Percentiles rank a stretch among this genome's conserved stretches.
Evolutionary conservation across 64 coral and sea anemone genomes (phyloP).

Genomic region (Stylophora pistillata): DNA sequence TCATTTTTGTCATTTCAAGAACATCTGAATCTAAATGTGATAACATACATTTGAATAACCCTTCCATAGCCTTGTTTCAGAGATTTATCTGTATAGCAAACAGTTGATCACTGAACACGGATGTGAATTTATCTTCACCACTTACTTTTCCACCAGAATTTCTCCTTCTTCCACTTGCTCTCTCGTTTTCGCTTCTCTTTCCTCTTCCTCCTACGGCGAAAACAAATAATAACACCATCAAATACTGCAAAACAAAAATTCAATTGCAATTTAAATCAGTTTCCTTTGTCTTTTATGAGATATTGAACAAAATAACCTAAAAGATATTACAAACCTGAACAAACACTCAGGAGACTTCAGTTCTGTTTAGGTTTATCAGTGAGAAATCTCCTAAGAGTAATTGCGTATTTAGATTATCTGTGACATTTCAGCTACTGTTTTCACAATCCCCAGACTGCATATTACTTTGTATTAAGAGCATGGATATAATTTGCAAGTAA

Average conservation of each 20-base stretch:
- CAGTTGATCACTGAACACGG: too few relatives aligned
- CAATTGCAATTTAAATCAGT: background rate
- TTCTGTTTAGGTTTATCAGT: too few relatives aligned
- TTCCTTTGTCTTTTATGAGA: background rate
- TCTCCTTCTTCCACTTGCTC: constrained; percentile 97
- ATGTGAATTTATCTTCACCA: too few relatives aligned
- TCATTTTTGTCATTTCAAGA: too few relatives aligned
- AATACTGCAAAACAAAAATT: background rate
- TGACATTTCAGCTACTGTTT: background rate
- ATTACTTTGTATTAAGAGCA: background rate
- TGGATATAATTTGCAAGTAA: background rate
- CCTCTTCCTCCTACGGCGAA: constrained; percentile 76
- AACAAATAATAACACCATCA: background rate
- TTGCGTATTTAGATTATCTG: background rate
- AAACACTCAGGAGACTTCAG: too few relatives aligned
- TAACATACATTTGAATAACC: too few relatives aligned
- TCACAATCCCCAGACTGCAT: background rate
- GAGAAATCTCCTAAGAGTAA: background rate
- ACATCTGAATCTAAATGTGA: too few relatives aligned
- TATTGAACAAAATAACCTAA: background rate
- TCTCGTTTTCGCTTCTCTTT: constrained; percentile 70
- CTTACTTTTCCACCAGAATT: constrained; percentile 95
- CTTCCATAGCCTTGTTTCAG: background rate
- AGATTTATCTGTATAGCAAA: background rate
- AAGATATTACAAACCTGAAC: too few relatives aligned